Evolutionary conservation across 2,888 invertebrate species (phyloP).

Genomic region (Spatulosminthurus flaviceps): DNA sequence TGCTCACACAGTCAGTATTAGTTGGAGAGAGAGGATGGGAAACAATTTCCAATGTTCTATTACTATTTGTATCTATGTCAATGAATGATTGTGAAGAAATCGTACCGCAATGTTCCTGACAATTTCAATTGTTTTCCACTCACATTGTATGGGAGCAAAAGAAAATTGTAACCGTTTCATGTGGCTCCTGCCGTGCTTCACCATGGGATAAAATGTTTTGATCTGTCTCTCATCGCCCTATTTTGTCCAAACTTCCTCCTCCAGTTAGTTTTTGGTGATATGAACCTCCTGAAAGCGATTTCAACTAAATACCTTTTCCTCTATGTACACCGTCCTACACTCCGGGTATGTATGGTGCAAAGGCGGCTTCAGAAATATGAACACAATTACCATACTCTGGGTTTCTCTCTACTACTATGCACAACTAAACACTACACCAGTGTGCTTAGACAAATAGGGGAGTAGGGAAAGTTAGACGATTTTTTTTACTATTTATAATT

Average conservation of each 20-base stretch:
- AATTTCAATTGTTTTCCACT: slow-evolving; percentile 40
- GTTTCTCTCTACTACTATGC: too few species aligned
- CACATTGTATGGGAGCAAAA: slow-evolving; percentile 20
- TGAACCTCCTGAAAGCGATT: background rate
- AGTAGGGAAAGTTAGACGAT: background rate
- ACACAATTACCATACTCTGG: too few species aligned
- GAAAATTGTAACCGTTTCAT: slow-evolving; percentile 31
- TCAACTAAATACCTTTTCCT: too few species aligned
- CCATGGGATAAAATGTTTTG: slow-evolving; percentile 46
- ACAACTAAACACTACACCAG: too few species aligned
- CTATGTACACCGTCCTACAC: too few species aligned
- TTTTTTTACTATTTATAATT: slow-evolving; percentile 18
- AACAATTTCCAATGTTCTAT: background rate
- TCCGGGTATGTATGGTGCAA: too few species aligned
- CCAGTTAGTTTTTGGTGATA: background rate
- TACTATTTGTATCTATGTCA: background rate
- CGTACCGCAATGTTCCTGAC: slow-evolving; percentile 33
- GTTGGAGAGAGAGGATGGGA: background rate
- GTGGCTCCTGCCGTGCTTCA: slow-evolving; percentile 39
- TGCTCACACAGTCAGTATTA: background rate
- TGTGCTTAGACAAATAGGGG: too few species aligned
- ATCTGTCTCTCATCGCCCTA: slow-evolving; percentile 44
- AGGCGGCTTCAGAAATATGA: too few species aligned
- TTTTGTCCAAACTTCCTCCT: slow-evolving; percentile 21
- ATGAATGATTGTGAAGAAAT: background rate